Evolutionary conservation across 1,140 invertebrate species (phyloP), one percentile per base, ranked within the genome.

Genomic region (Diabrotica virgifera): DNA sequence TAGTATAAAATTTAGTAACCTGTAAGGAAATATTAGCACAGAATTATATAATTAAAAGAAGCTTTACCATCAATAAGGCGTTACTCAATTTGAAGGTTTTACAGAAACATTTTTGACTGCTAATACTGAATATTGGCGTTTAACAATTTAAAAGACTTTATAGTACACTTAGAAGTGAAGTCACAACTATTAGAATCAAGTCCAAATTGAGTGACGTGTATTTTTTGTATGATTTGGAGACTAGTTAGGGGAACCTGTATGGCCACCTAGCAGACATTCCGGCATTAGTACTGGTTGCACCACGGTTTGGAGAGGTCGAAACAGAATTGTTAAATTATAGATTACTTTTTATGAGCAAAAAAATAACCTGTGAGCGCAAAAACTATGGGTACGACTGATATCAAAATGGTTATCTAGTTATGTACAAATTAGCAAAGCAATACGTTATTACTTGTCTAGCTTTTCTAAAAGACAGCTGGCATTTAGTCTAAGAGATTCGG

Each of bases 201-300:
- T 46, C n/a, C 40, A 46, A 46, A 46, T 46, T 46, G 40, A 46
- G 8, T 46, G 8, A 46, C 40, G n/a, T 46, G 8, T 46, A 46
- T 10, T 46, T 46, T 46, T 6, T 46, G 40, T 10, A 10, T n/a
- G 40, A 46, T 46, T 10, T 46, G 8, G 24, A 24, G 53, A 62
- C 65, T 65, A 52, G 68, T 66, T 72, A 67, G 57, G 68, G 70
- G 64, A 62, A 66, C 68, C 61, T 68, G 67, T 62, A 71, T 68
- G 63, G 71, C 71, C 71, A 72, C 69, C 69, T 72, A 69, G 66
- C 64, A 66, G 69, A 70, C 68, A 70, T 64, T 66, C 62, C 71
- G 61, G 68, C 58, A 53, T 53, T 60, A 37, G 57, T 36, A 62
- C 71, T 71, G 72, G 72, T 74, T 74, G 72, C 72, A 74, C 72